Evolutionary conservation across 2,888 invertebrate genomes (phyloP), one percentile per base, ranked within the genome.

Genomic region (Apodemia duryi): DNA sequence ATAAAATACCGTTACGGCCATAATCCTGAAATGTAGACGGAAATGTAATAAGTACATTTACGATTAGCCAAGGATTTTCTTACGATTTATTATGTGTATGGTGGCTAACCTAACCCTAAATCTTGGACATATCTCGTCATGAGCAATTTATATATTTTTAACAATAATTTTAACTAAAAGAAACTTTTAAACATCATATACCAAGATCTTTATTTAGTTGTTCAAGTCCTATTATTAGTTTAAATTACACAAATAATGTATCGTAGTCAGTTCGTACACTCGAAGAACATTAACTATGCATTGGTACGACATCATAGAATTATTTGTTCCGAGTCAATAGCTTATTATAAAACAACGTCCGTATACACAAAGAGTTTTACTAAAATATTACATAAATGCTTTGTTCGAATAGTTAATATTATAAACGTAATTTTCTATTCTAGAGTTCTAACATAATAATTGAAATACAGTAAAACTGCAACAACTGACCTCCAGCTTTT

Each of bases 291-390:
- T 57, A 21, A 57, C 57, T 35, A 57, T 57, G 29, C 29, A 57
- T 29, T 32, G 7, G 32, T 46, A 13, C 29, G 64, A 46, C 46
- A 57, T 29, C 32, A 46, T 60, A 21, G 13, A 57, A 65, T 70
- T 82, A 78, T 83, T 84, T 82, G 83, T 84, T 84, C 81, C 81
- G 79, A 72, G 73, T 72, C 71, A 74, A 75, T 67, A 65, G 66
- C 43, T 70, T 68, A 68, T 73, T 67, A 71, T 71, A 71, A 70
- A 71, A 71, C 67, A 65, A 63, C 65, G 65, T 65, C 70, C 64
- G 65, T 68, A 35, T 68, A 68, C 66, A 65, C 52, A 66, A 13
- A 5, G 43, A 28, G 62, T 64, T 62, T 65, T 62, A 66, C 66
- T 65, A 65, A 66, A 67, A 63, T 68, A 63, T 64, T 69, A 65